Evolutionary conservation across 2,888 invertebrate genomes (phyloP).

Genomic region (Shargacucullia verbasci): DNA sequence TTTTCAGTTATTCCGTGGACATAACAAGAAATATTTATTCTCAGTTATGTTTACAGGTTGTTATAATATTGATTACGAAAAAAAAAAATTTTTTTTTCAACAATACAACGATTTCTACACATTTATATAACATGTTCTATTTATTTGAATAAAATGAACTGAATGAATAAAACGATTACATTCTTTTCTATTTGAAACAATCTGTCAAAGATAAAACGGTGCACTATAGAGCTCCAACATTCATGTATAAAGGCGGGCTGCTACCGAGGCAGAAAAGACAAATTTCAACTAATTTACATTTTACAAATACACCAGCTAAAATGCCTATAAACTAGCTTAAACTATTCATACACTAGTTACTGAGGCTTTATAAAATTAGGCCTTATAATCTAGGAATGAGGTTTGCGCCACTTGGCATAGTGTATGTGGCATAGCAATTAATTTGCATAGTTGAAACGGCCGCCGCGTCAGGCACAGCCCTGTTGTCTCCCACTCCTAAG

Average conservation of each 20-base stretch:
- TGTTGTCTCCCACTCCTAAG: slow-evolving; percentile 48
- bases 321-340: slow-evolving; percentile 32
- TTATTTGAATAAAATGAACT: no score
- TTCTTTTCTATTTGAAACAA: slow-evolving; percentile 4
- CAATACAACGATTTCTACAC: no score
- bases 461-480: slow-evolving; percentile 57
- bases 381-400: slow-evolving; percentile 57
- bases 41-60: no score
- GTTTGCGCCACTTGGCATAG: slow-evolving; percentile 59
- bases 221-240: slow-evolving; percentile 14
- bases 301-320: slow-evolving; percentile 34
- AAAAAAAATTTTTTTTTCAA: no score
- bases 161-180: not conserved
- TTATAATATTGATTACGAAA: no score
- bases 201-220: not conserved
- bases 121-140: no score
- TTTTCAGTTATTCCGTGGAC: no score
- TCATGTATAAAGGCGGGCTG: slow-evolving; percentile 16
- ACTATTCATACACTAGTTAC: slow-evolving; percentile 41
- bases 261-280: slow-evolving; percentile 22
- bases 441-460: slow-evolving; percentile 77
- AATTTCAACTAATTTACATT: slow-evolving; percentile 42
- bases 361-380: slow-evolving; percentile 37
- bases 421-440: slow-evolving; percentile 70
- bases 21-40: no score